Conservation (phyloP, 2,113 vertebrate species). For the Ptyas mucosa region DNA sequence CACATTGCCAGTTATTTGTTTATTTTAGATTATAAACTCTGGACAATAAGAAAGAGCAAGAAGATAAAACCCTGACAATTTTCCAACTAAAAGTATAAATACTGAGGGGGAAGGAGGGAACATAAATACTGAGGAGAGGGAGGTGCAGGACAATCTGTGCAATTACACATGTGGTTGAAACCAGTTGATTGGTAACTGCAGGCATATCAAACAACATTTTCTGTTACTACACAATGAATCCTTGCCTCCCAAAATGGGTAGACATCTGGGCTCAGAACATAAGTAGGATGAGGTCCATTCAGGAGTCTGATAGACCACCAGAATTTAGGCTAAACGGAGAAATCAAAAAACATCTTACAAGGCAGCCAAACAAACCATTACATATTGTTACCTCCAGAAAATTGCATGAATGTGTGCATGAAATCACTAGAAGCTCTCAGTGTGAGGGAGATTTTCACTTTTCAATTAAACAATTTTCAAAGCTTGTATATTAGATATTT, state of each 20-base stretch:
- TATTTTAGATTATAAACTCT: not conserved
- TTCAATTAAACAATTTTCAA: not conserved
- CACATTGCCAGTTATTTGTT: not conserved
- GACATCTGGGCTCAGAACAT: not conserved
- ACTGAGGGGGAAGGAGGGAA: not conserved
- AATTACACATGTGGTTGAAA: not conserved
- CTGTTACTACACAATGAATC: not conserved
- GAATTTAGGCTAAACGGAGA: not conserved
- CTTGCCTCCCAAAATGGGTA: not conserved
- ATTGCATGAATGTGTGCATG: not conserved
- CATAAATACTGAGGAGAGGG: not conserved
- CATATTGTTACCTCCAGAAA: not conserved
- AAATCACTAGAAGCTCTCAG: not conserved
- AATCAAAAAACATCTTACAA: not conserved
- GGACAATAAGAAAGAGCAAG: not conserved
- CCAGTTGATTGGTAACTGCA: not conserved
- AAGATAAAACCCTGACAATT: not conserved
- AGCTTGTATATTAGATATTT: not conserved
- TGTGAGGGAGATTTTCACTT: not conserved
- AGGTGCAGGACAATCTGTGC: not conserved
- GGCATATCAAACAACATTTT: not conserved
- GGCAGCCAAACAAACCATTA: not conserved
- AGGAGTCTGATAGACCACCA: not conserved
- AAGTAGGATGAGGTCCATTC: not conserved
- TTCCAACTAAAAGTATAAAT: not conserved